Percentiles rank a stretch among this genome's conserved stretches.
Evolutionary conservation across 2,888 invertebrate species (phyloP).

Genomic region (Pegoplata infirma): DNA sequence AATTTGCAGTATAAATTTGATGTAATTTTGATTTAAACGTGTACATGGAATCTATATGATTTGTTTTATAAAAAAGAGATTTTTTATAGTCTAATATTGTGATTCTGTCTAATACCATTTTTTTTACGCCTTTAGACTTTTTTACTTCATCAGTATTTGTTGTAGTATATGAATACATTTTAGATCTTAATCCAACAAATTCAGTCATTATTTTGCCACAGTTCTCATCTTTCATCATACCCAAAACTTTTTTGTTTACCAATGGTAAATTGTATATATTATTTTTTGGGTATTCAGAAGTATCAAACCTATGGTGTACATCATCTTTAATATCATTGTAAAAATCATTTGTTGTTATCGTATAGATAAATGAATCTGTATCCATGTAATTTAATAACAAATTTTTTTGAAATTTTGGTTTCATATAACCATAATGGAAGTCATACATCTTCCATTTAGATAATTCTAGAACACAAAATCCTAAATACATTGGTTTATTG

Average conservation of each 20-base stretch:
- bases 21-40: too few relatives aligned
- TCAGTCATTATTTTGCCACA: conserved; percentile 41
- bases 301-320: conserved; percentile 68
- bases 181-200: conserved; percentile 38
- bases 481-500: conserved; percentile 63
- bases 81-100: too few relatives aligned
- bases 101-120: too few relatives aligned
- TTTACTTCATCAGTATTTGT: too few relatives aligned
- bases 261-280: conserved; percentile 67
- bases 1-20: too few relatives aligned
- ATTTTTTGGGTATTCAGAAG: conserved; percentile 65
- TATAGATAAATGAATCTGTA: conserved; percentile 48
- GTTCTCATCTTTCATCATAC: conserved; percentile 60
- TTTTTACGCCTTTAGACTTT: too few relatives aligned
- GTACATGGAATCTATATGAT: too few relatives aligned
- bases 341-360: conserved; percentile 49
- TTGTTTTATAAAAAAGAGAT: too few relatives aligned
- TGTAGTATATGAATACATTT: conserved; percentile 10
- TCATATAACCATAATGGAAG: too few relatives aligned
- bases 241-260: conserved; percentile 36
- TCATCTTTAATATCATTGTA: conserved; percentile 52
- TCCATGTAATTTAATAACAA: conserved; percentile 44
- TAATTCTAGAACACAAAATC: too few relatives aligned
- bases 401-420: conserved; percentile 19
- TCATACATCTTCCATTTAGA: too few relatives aligned